phyloP scores from a whole-genome alignment of 2,797 vertebrate genomes.

The Microctenopoma steveboyesi region DNA sequence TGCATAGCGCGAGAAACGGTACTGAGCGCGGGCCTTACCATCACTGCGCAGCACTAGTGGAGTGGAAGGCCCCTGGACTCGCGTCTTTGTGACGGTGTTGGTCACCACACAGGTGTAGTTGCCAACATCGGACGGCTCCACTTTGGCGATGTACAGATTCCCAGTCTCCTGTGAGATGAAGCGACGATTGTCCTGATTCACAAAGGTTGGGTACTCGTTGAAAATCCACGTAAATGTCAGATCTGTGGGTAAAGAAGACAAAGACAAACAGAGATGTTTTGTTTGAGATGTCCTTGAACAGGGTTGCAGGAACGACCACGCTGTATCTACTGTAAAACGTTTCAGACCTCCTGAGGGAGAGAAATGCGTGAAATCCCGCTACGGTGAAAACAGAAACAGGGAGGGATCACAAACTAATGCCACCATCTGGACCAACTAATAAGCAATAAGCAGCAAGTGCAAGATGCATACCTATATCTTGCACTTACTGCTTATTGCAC shows the following conservation, averaged over 20 bases:
- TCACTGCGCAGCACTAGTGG: constrained; percentile 94
- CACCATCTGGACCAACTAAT: constrained; percentile 40
- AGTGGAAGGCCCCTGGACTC: constrained; percentile 92
- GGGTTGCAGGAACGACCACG: background rate
- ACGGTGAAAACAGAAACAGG: constrained; percentile 67
- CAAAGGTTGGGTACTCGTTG: constrained; percentile 94
- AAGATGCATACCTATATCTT: too few relatives aligned
- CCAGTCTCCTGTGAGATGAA: constrained; percentile 97
- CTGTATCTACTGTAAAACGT: constrained; percentile 40
- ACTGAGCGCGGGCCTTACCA: constrained; percentile 77
- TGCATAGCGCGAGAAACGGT: too few relatives aligned
- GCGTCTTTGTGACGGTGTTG: constrained; percentile 90
- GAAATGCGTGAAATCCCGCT: constrained; percentile 59
- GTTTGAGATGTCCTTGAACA: background rate
- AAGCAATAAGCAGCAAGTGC: too few relatives aligned
- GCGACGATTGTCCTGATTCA: constrained; percentile 93
- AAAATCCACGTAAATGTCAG: constrained; percentile 97
- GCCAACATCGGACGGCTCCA: constrained; percentile 94
- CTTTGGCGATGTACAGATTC: constrained; percentile 96
- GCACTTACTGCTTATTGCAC: too few relatives aligned
- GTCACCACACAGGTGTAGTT: constrained; percentile 98
- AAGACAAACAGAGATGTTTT: background rate
- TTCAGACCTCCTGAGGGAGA: constrained; percentile 47
- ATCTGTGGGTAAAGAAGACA: constrained; percentile 80
- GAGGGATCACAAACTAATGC: constrained; percentile 55